These are phyloP conservation scores for Cacatua alba DNA, from an alignment of 2,113 vertebrate species.

Conservation along the genomic window DNA sequence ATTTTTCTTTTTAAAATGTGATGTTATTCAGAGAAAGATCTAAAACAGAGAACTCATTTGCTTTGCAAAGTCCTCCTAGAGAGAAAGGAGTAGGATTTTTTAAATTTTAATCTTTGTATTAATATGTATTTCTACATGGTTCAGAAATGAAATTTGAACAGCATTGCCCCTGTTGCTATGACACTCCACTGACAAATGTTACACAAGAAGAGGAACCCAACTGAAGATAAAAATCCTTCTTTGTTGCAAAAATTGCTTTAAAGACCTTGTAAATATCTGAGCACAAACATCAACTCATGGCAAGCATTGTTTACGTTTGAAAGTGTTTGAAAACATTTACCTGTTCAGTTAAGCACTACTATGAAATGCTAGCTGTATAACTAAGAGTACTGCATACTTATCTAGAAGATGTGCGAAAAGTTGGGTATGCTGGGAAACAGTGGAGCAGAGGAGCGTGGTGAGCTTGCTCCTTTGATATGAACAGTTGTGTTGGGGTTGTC, in stretches of 20 bases:
- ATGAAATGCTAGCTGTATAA: not conserved
- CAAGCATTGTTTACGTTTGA: not conserved
- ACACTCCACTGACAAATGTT: not conserved
- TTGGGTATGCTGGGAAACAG: not conserved
- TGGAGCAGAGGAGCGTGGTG: not conserved
- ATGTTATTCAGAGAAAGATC: not conserved
- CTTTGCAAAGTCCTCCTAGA: not conserved
- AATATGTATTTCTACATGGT: not conserved
- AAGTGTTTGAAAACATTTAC: not conserved
- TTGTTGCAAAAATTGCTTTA: not conserved
- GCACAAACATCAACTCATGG: not conserved
- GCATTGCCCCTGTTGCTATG: not conserved
- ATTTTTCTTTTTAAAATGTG: not conserved
- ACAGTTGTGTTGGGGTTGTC: not conserved
- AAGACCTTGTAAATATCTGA: not conserved
- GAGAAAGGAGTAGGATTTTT: not conserved
- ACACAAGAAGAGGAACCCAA: not conserved
- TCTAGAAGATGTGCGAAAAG: not conserved
- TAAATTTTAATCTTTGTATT: not conserved
- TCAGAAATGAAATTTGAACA: not conserved
- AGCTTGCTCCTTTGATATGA: not conserved
- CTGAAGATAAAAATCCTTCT: not conserved
- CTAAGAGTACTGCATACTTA: not conserved
- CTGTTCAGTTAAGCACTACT: not conserved
- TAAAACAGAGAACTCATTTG: not conserved